A percentile compares a stretch with the other conserved stretches of the same genome.
Conservation (phyloP, 1,140 invertebrate genomes). For the Anastatus disparis region DNA sequence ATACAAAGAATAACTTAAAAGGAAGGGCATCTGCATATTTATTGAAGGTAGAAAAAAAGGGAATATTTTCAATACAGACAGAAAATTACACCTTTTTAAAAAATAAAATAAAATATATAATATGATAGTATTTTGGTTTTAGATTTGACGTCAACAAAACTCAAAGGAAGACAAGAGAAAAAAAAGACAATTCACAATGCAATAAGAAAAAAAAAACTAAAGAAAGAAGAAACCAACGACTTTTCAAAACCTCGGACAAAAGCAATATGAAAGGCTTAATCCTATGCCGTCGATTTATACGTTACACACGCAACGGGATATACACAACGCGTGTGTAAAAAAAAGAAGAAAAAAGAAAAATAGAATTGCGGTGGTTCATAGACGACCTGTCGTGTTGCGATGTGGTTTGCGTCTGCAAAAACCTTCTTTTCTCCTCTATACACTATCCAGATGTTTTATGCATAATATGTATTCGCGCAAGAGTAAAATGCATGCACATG, state of each 20-base stretch:
- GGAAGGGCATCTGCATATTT: background rate
- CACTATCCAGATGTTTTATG: slow-evolving; percentile 34
- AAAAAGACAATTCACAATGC: slow-evolving; percentile 13
- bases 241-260: slow-evolving; percentile 38
- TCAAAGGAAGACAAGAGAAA: slow-evolving; percentile 34
- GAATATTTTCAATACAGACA: background rate
- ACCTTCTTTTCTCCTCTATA: background rate
- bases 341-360: no score
- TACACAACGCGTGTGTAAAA: no score
- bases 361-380: slow-evolving; percentile 58
- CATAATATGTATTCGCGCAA: slow-evolving; percentile 18
- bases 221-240: background rate
- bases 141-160: slow-evolving; percentile 3
- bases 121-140: background rate
- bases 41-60: background rate
- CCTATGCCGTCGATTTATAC: slow-evolving; percentile 38
- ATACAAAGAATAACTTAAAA: background rate
- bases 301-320: slow-evolving; percentile 44
- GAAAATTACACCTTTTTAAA: slow-evolving; percentile 1
- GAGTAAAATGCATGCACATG: slow-evolving; percentile 3
- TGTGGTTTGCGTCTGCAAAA: slow-evolving; percentile 38
- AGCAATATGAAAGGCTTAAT: slow-evolving; percentile 54
- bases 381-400: slow-evolving; percentile 51
- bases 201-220: background rate
- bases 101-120: no score